phyloP scores from a whole-genome alignment of 2,113 vertebrate species.

The Malurus elegans region DNA sequence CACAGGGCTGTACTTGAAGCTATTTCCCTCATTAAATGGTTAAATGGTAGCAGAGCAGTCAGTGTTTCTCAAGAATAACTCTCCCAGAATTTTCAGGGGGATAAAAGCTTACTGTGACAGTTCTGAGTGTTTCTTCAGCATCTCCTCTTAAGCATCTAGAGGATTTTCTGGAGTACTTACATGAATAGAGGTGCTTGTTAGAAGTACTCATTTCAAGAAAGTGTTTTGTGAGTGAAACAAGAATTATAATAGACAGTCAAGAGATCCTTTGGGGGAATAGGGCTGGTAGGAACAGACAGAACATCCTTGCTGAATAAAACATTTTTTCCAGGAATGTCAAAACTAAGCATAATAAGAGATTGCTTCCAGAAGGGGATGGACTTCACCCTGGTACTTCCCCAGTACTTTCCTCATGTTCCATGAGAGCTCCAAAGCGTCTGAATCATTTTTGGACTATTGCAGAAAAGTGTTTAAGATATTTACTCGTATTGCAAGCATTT shows the following conservation, averaged over 20 bases:
- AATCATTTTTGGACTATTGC: background rate
- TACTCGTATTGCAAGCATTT: background rate
- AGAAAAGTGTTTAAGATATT: background rate
- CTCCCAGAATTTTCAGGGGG: background rate
- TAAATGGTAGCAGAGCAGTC: background rate
- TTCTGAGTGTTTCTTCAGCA: constrained; percentile 21
- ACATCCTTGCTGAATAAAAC: background rate
- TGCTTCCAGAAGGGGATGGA: background rate
- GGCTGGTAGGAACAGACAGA: background rate
- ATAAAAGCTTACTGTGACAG: background rate
- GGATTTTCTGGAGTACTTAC: constrained; percentile 47
- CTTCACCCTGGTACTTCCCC: background rate
- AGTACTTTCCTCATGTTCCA: background rate
- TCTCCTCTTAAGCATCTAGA: background rate
- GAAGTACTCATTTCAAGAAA: constrained; percentile 26
- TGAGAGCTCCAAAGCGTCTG: background rate
- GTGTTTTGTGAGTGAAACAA: constrained; percentile 8
- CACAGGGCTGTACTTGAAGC: background rate
- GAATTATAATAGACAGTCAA: constrained; percentile 17
- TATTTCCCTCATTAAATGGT: background rate
- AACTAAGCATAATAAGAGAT: background rate
- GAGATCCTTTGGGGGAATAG: background rate
- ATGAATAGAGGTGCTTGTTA: constrained; percentile 38
- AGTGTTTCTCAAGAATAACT: background rate
- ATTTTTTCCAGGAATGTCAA: background rate